Evolutionary conservation across 2,888 invertebrate genomes (phyloP), one percentile per base, ranked within the genome.

Genomic region (Drosophila limbata): DNA sequence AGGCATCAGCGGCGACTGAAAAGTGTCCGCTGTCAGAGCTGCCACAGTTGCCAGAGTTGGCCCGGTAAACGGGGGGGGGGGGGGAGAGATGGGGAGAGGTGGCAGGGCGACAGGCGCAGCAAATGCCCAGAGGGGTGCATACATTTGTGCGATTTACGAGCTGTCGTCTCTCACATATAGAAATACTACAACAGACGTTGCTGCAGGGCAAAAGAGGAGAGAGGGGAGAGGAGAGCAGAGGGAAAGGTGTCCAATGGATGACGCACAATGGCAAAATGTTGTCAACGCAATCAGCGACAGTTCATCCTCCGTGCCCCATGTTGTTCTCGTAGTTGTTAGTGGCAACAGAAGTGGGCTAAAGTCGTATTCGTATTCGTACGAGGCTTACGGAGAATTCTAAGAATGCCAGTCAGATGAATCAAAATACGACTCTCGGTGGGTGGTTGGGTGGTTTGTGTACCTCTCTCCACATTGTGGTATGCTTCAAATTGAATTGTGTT

Each of bases 81-180:
- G 13, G 5, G 15, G 17, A 17, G 56, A 2, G n/a, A 4, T 25
- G 40, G n/a, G 17, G 39, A 45, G 50, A 15, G 40, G 50, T 56
- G 44, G 28, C 37, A 5, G 35, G 37, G 15, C 15, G 33, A 15
- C 37, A 59, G 78, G 76, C 68, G 77, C 77, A 65, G 42, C 68
- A 39, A 50, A 48, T 55, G 80, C 76, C 59, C 72, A 73, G 62
- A 75, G 82, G 85, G 88, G 86, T 86, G 90, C 90, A 86, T 86
- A 88, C 79, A 86, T 90, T 86, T 86, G 65, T 66, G 81, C 83
- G 85, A 90, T 88, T 86, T 86, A 86, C 85, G 87, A 90, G 89
- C 84, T 81, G 90, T 73, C 87, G 69, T 64, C 77, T 48, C 77
- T 57, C 76, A 44, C 71, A 68, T 56, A 83, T 61, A 45, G 21